phyloP scores from a whole-genome alignment of 2,888 invertebrate genomes.

The Ennomos quercinarius region DNA sequence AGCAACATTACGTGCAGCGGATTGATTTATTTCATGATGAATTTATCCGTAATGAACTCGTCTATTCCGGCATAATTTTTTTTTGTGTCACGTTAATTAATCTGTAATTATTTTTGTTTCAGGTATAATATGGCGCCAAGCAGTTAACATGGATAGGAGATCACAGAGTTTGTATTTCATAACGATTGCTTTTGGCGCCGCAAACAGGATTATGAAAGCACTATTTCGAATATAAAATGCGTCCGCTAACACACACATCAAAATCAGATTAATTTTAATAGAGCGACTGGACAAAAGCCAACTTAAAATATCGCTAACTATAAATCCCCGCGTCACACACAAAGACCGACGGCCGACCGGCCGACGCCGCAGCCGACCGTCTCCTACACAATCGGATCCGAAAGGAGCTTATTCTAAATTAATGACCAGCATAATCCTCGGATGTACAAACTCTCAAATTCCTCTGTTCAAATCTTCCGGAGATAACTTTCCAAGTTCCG shows the following conservation, averaged over 20 bases:
- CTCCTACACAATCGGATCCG: constrained; percentile 44
- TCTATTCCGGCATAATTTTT: too few species aligned
- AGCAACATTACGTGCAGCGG: too few species aligned
- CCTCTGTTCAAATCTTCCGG: constrained; percentile 46
- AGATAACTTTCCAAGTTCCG: constrained; percentile 44
- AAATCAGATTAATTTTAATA: constrained; percentile 34
- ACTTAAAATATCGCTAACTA: constrained; percentile 44
- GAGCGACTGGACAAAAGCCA: constrained; percentile 42
- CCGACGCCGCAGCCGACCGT: constrained; percentile 12
- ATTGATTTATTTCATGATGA: too few species aligned
- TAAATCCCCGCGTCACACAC: constrained; percentile 42
- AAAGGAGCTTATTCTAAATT: constrained; percentile 49
- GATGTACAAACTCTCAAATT: constrained; percentile 43
- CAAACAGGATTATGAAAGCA: constrained; percentile 17
- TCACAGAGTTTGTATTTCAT: constrained; percentile 1
- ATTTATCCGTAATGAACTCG: too few species aligned
- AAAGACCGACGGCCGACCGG: constrained; percentile 27
- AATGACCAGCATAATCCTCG: constrained; percentile 49
- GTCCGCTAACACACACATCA: constrained; percentile 33
- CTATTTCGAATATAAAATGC: constrained; percentile 24
- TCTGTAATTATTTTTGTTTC: constrained; percentile 5
- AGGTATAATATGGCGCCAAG: constrained; percentile 9
- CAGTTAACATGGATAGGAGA: not conserved
- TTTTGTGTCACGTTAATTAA: too few species aligned
- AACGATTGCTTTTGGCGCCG: not conserved